Evolutionary conservation across 2,888 invertebrate species (phyloP).

Genomic region (Steromphala cineraria): DNA sequence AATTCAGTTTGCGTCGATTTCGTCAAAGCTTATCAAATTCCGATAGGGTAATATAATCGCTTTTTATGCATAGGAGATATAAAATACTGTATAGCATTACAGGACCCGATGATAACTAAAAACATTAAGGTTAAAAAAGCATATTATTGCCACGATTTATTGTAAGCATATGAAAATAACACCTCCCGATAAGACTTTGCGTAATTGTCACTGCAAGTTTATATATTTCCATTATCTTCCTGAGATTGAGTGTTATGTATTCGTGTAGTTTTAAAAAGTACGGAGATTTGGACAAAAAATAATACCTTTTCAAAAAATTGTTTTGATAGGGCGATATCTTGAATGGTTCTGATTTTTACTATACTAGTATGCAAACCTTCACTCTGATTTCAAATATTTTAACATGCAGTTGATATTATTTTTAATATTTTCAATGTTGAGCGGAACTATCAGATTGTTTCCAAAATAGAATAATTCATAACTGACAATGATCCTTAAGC

Average conservation of each 20-base stretch:
- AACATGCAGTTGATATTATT: too few relatives aligned
- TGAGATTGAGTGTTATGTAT: background rate
- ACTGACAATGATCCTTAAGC: too few relatives aligned
- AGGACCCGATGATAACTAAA: background rate
- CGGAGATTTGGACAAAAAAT: background rate
- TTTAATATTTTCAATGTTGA: too few relatives aligned
- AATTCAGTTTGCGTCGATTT: constrained; percentile 16
- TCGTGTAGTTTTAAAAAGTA: background rate
- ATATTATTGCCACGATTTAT: background rate
- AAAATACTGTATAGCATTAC: background rate
- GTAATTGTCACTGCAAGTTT: background rate
- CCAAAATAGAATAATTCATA: too few relatives aligned
- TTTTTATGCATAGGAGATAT: constrained; percentile 11
- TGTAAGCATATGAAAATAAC: background rate
- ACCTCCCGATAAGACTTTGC: background rate
- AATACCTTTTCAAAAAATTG: too few relatives aligned
- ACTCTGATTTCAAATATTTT: too few relatives aligned
- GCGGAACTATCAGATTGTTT: too few relatives aligned
- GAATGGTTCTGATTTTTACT: too few relatives aligned
- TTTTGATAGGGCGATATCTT: too few relatives aligned
- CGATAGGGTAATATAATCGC: background rate
- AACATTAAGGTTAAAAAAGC: background rate
- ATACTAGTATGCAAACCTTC: too few relatives aligned
- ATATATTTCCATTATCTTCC: background rate
- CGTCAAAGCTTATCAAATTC: constrained; percentile 11